Evolutionary conservation across 2,797 vertebrate species (phyloP), one percentile per base, ranked within the genome.

Genomic region (Lutjanus campechanus): DNA sequence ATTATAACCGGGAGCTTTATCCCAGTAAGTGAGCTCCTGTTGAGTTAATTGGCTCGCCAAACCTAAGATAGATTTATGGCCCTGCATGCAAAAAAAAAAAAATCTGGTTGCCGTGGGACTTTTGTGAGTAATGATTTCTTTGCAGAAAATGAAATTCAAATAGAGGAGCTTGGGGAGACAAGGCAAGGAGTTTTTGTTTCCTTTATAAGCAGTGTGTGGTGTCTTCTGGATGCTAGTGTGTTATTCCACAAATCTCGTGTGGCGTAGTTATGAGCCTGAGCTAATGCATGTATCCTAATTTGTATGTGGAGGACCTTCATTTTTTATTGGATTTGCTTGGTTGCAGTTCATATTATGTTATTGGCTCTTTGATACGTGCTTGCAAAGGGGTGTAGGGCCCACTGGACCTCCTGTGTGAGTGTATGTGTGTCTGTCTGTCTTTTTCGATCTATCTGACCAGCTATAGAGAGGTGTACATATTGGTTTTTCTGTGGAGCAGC

Each of bases 101-200:
- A 77, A 78, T 53, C 51, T 74, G 67, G 85, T 89, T 87, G 87
- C 87, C 86, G 69, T 50, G 89, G 89, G 88, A 91, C 72, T 84
- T 81, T 83, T 73, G 73, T 66, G 70, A 85, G 81, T 89, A 91
- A 91, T 86, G 83, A 92, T 91, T 90, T 91, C 67, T 91, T 76
- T 85, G 80, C 74, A 88, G 83, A 90, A 91, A 89, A 91, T 93
- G 70, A 88, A 91, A 92, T 91, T 91, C 85, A 92, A 92, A 92
- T 86, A 71, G 41, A 47, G 75, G 54, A 75, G 80, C 84, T 85
- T 53, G 4, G 87, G 88, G 86, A 90, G 63, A 63, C 86, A 51
- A 49, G 50, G 49, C 60, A 36, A 77, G 80, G 81, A 76, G 62
- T 89, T 89, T 80, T 60, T 85, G 76, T 91, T 89, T 83, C 79